Conservation (phyloP, 37 sponge, comb jelly and placozoan species). For the Lycopodina hypogea region DNA sequence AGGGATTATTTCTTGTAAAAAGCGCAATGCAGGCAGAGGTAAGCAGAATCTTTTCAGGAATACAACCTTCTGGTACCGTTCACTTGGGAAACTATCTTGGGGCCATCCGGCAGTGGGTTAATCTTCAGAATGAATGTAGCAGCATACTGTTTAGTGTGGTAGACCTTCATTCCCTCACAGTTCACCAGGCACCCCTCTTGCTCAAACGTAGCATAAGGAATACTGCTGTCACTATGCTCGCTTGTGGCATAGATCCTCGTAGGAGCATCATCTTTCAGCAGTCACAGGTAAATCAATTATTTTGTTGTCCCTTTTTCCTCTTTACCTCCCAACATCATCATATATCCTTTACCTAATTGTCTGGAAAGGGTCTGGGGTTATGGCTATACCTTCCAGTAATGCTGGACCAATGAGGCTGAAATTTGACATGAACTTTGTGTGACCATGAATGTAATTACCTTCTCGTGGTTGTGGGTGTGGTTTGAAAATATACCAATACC, state of each 20-base stretch:
- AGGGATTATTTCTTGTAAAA: too few species aligned
- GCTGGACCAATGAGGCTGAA: too few species aligned
- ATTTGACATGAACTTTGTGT: too few species aligned
- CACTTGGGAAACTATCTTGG: constrained; percentile 93
- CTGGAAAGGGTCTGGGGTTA: too few species aligned
- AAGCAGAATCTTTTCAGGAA: constrained; percentile 81
- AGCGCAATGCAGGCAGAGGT: constrained; percentile 9
- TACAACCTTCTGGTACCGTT: constrained; percentile 82
- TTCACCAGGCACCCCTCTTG: constrained; percentile 55
- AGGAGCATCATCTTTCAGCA: constrained; percentile 83
- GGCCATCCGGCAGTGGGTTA: constrained; percentile 79
- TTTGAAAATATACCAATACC: too few species aligned
- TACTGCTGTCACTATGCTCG: constrained; percentile 65
- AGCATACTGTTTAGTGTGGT: constrained; percentile 81
- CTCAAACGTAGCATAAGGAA: constrained; percentile 45
- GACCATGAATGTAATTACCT: too few species aligned
- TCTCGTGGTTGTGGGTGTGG: too few species aligned
- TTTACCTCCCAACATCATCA: neutral
- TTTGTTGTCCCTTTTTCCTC: neutral
- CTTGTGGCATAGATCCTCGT: constrained; percentile 85
- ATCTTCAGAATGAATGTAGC: constrained; percentile 47
- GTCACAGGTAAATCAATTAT: constrained; percentile 47
- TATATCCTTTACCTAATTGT: neutral
- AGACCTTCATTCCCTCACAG: constrained; percentile 82
- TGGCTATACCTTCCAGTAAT: too few species aligned